Base-by-base conservation (phyloP, 2,113 vertebrate species). In the Fukomys damarensis region DNA sequence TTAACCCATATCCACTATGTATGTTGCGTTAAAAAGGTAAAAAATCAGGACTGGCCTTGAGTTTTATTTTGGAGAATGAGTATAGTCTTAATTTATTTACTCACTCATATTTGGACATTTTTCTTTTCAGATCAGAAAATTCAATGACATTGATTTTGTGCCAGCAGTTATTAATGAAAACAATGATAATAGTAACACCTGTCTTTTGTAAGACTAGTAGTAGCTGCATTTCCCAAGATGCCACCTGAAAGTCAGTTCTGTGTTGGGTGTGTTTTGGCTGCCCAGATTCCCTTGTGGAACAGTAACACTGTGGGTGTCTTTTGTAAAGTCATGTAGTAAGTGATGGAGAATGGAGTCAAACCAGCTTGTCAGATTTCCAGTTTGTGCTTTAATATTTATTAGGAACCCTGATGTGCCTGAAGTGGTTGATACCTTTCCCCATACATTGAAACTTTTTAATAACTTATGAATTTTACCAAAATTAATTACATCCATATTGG, bases 321-420 rank as follows among this genome's bases (percentile, higher is more conserved):
- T 56, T 80, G 0, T 65, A 88, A 80, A 72, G 26, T 90, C n/a
- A 72, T n/a, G 3, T 9, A 49, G 5, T 72, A 72, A 91, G 52
- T 84, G 52, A 56, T 20, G 81, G 7, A 89, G 65, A 94, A 84
- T 46, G 30, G 43, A 89, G 79, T 91, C 61, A 86, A 65, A 91
- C 26, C 24, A 92, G 38, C 56, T 84, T 93, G 5, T 70, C 87
- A 19, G 16, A 14, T 93, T 87, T 32, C 35, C 16, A 74, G 59
- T 70, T 84, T 90, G 35, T 94, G 19, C n/a, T 56, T 92, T 43
- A 81, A 16, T 76, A 24, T 72, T 93, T 87, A 49, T 49, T 88
- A 32, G 59, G 54, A 89, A 59, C 30, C 30, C 32, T 52, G 20
- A 38, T 81, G 38, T 76, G 9, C 43, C 92, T 93, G 56, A 84